A percentile compares a stretch with the other conserved stretches of the same genome.
Conservation (phyloP, 2,888 invertebrate genomes). For the Alentia gelatinosa region DNA sequence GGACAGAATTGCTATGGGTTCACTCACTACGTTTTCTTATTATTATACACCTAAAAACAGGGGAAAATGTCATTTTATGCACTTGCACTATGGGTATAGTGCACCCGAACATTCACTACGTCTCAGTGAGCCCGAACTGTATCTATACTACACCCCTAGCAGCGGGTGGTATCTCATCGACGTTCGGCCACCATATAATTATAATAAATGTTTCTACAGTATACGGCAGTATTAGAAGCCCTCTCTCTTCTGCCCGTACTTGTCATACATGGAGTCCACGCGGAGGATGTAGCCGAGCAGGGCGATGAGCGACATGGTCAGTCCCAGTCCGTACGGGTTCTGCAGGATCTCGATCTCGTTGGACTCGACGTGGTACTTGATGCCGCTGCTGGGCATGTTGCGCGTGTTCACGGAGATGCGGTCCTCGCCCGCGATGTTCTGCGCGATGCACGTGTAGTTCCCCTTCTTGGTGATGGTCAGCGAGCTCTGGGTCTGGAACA, state of each 20-base stretch:
- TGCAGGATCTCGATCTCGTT: conserved; percentile 64
- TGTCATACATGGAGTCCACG: conserved; percentile 29
- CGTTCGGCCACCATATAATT: no score
- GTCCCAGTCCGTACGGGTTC: conserved; percentile 62
- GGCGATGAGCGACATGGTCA: conserved; percentile 56
- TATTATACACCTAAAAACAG: no score
- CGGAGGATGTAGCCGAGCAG: conserved; percentile 61
- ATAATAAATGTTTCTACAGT: no score
- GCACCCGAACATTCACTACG: no score
- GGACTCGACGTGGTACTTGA: conserved; percentile 57
- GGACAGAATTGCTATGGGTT: no score
- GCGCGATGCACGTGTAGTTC: conserved; percentile 64
- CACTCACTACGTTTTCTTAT: no score
- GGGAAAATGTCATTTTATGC: no score
- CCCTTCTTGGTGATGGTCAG: conserved; percentile 60
- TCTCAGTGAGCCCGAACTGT: no score
- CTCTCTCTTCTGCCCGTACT: background rate
- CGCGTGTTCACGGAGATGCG: conserved; percentile 61
- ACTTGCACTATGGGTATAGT: no score
- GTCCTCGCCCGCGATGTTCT: conserved; percentile 61
- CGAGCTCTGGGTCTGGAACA: conserved; percentile 57
- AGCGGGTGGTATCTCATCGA: no score
- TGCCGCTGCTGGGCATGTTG: conserved; percentile 58
- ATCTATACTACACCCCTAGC: no score
- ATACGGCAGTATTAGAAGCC: no score